Evolutionary conservation across 2,888 invertebrate genomes (phyloP), one percentile per base, ranked within the genome.

Genomic region (Lobophora halterata): DNA sequence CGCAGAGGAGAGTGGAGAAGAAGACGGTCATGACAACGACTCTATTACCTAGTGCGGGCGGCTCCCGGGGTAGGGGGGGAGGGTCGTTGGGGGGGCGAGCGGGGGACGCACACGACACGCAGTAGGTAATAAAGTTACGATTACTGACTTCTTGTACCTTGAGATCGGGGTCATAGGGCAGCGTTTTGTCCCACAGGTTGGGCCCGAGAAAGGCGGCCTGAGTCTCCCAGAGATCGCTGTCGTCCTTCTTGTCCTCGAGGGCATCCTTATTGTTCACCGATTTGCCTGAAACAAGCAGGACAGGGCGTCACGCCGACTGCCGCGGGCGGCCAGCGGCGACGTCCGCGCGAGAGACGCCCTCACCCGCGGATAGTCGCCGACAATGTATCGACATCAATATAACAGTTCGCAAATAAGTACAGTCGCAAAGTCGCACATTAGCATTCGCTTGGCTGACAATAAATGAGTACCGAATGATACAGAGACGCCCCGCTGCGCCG

Each of bases 201-300:
- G 97, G 97, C 51, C 97, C 97, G 66, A 98, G 92, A 89, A 97
- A 97, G 78, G 97, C 97, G 58, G 97, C 95, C 83, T 96, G 96
- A 73, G 95, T 96, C 89, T 97, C 96, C 95, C 96, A 95, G 57
- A 95, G 90, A 86, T 94, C 95, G 65, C 91, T 93, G 81, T 95
- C 95, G 80, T 95, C 94, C 81, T 94, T 95, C 72, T 90, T 91
- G 78, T 92, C 92, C 57, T 91, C 91, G 60, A 86, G 75, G 58
- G 89, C 87, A 76, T 92, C 92, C 80, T 91, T 91, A 64, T 50
- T 78, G 76, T 82, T 87, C 74, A 83, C 87, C 69, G 91, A 90
- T 82, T 91, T 91, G 79, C 91, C 91, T 91, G 89, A 56, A 90
- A 89, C 85, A 87, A 78, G 61, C 37, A 25, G 62, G 19, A 65